Conservation (phyloP, 2,797 vertebrate species). For the Orientallactaga sibirica region DNA sequence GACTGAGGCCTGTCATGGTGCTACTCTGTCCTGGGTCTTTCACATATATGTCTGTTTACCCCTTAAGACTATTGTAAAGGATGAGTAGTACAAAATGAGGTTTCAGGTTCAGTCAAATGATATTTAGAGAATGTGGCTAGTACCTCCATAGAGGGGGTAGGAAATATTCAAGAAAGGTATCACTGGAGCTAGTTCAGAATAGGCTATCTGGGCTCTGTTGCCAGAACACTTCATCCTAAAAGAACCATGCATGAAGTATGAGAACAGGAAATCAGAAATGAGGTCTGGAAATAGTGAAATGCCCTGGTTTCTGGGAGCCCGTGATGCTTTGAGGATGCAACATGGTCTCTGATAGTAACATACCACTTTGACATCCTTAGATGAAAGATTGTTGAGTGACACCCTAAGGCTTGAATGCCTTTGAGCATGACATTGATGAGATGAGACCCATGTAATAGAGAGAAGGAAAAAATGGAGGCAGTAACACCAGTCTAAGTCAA, state of each 20-base stretch:
- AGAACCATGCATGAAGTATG: not conserved
- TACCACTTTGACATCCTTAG: not conserved
- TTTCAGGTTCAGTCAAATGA: not conserved
- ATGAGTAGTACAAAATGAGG: not conserved
- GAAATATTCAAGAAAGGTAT: conserved; percentile 3
- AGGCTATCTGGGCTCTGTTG: not conserved
- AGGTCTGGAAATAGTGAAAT: not conserved
- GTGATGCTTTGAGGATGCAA: not conserved
- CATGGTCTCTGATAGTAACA: not conserved
- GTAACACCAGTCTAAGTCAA: not conserved
- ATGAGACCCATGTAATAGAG: not conserved
- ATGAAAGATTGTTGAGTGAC: not conserved
- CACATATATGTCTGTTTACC: not conserved
- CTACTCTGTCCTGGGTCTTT: no score
- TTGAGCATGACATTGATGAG: not conserved
- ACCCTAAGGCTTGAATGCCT: not conserved
- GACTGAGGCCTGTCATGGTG: no score
- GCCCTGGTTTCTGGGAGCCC: not conserved
- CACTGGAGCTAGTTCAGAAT: not conserved
- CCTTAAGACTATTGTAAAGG: not conserved
- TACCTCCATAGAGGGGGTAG: not conserved
- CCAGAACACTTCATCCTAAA: not conserved
- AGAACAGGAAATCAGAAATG: not conserved
- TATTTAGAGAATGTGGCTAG: not conserved
- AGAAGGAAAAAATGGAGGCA: not conserved